Conservation (phyloP, 2,113 vertebrate species). For the Chrysemys picta region DNA sequence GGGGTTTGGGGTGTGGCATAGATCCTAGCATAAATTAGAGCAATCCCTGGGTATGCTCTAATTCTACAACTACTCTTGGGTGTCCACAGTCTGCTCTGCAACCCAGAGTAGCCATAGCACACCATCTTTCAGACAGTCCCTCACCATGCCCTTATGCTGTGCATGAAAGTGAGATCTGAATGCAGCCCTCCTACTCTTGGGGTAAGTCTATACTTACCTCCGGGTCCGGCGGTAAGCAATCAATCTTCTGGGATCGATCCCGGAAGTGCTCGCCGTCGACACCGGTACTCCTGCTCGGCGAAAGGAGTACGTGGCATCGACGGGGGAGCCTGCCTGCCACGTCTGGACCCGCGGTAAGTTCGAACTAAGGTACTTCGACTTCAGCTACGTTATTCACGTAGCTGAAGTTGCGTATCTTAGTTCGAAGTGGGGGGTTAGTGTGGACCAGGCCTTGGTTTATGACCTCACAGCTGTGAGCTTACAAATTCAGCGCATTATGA, state of each 20-base stretch:
- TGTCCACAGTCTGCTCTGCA: neutral
- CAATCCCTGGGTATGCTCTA: neutral
- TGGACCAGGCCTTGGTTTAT: neutral
- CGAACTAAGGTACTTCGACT: too few species aligned
- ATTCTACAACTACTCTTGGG: neutral
- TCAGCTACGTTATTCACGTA: too few species aligned
- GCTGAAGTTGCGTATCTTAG: too few species aligned
- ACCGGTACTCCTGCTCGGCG: too few species aligned
- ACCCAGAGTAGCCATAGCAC: slow-evolving; percentile 8
- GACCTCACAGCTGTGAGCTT: neutral
- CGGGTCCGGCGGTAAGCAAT: too few species aligned
- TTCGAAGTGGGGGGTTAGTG: too few species aligned
- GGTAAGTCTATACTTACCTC: too few species aligned
- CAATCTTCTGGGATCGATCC: too few species aligned
- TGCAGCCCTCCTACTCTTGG: neutral
- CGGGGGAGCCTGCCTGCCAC: too few species aligned
- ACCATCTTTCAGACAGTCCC: neutral
- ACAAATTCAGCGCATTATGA: slow-evolving; percentile 50
- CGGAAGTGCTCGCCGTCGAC: too few species aligned
- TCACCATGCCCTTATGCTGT: neutral
- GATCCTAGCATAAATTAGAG: neutral
- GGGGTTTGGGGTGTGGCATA: neutral
- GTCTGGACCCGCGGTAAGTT: too few species aligned
- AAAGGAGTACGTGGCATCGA: too few species aligned
- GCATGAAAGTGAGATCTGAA: neutral